Percentiles rank a stretch among this genome's conserved stretches.
Evolutionary conservation across 2,113 vertebrate species (phyloP).

Genomic region (Noctilio leporinus): DNA sequence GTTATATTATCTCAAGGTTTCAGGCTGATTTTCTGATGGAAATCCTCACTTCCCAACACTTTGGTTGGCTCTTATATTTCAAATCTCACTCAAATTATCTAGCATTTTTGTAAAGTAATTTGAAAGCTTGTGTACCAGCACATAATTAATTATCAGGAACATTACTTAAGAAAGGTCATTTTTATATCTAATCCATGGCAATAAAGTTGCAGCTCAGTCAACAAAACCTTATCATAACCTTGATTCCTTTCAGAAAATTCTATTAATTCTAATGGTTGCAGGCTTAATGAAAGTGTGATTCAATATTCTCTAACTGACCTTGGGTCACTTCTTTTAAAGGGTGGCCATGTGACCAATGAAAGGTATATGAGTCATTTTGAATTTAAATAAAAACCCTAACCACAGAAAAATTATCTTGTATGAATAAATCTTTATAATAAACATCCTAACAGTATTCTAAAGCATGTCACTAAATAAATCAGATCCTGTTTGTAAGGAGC

Average conservation of each 20-base stretch:
- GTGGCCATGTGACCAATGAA: neutral
- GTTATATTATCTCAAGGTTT: neutral
- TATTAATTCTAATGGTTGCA: conserved; percentile 37
- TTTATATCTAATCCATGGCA: conserved; percentile 17
- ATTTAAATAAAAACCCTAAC: conserved; percentile 21
- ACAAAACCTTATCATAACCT: conserved; percentile 14
- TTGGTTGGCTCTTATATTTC: neutral
- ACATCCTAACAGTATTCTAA: neutral
- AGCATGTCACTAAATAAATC: neutral
- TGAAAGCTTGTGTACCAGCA: conserved; percentile 27
- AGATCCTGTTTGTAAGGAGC: rapidly evolving
- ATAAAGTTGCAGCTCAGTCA: conserved; percentile 26
- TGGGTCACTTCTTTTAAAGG: neutral
- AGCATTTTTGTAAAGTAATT: conserved; percentile 24
- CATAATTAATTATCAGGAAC: conserved; percentile 44
- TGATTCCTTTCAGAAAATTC: conserved; percentile 31
- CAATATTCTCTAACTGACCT: conserved; percentile 40
- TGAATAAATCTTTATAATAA: neutral
- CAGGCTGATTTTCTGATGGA: neutral
- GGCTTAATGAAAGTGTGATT: conserved; percentile 34
- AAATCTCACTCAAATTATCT: neutral
- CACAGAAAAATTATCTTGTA: neutral
- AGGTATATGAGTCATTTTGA: neutral
- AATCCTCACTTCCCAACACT: neutral
- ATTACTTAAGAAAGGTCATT: conserved; percentile 44